Base-by-base conservation (phyloP, 2,888 invertebrate species). In the Lymantria monacha region DNA sequence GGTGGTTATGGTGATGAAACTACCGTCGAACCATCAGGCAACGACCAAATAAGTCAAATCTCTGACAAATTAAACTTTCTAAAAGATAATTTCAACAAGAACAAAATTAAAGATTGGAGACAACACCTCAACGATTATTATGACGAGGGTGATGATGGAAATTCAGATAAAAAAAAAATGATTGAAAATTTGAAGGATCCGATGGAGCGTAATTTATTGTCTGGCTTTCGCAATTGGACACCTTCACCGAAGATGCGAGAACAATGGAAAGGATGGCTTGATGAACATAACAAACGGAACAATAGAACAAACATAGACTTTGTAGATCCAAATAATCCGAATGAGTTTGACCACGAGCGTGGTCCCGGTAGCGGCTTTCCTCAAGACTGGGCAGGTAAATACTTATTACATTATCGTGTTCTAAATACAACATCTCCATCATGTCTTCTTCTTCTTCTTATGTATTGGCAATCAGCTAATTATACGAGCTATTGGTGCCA, bases 371-470 rank as follows among this genome's bases (percentile, higher is more conserved):
- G 15, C 12, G 15, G 15, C 14, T 41, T 14, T 14, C 41, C 41
- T 41, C 15, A 9, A 7, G 41, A 41, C 5, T 41, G 41, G 1
- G 13, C 42, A 57, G 57, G 9, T n/a, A 10, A 12, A 0, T n/a
- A n/a, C n/a, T n/a, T 38, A 31, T 62, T 30, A 41, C 47, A 33
- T 9, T 7, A 30, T 30, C 30, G 5, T 30, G 30, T n/a, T n/a
- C n/a, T n/a, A n/a, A n/a, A n/a, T n/a, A n/a, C n/a, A n/a, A n/a
- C n/a, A n/a, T n/a, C n/a, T n/a, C n/a, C n/a, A n/a, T n/a, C n/a
- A n/a, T n/a, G n/a, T n/a, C n/a, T n/a, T n/a, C n/a, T n/a, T n/a
- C n/a, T n/a, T n/a, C n/a, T n/a, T n/a, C n/a, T n/a, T n/a, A n/a
- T n/a, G n/a, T n/a, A n/a, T n/a, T n/a, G n/a, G n/a, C n/a, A n/a